phyloP scores from a whole-genome alignment of 2,888 invertebrate species.

The Spilarctia lutea region DNA sequence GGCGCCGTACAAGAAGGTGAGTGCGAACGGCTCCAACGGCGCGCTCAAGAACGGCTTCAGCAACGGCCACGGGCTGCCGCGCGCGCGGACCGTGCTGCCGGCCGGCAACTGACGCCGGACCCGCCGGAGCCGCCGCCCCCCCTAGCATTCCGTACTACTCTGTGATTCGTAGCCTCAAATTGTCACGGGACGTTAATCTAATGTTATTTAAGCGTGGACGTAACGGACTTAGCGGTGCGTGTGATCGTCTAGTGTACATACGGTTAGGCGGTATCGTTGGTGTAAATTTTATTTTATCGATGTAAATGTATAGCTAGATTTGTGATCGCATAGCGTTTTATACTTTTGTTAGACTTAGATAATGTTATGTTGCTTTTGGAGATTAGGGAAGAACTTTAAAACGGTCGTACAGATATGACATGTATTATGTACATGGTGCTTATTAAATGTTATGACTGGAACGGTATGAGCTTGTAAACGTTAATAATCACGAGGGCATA shows the following conservation, averaged over 20 bases:
- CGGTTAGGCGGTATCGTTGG: slow-evolving; percentile 77
- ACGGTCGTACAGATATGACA: slow-evolving; percentile 44
- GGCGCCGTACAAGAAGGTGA: slow-evolving; percentile 60
- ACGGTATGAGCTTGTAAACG: slow-evolving; percentile 52
- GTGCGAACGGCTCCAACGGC: slow-evolving; percentile 52
- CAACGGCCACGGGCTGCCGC: slow-evolving; percentile 69
- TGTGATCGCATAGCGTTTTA: slow-evolving; percentile 84
- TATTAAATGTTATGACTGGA: slow-evolving; percentile 37
- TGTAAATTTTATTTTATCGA: slow-evolving; percentile 82
- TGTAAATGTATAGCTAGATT: slow-evolving; percentile 78
- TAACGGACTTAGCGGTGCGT: slow-evolving; percentile 68
- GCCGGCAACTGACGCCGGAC: slow-evolving; percentile 79
- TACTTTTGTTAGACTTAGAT: slow-evolving; percentile 69
- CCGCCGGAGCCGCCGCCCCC: slow-evolving; percentile 51
- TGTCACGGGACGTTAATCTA: slow-evolving; percentile 50
- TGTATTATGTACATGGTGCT: slow-evolving; percentile 51
- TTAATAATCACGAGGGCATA: slow-evolving; percentile 10
- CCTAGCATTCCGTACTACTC: slow-evolving; percentile 64
- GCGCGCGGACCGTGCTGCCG: slow-evolving; percentile 78
- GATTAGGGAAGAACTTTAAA: slow-evolving; percentile 51
- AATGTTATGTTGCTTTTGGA: slow-evolving; percentile 63
- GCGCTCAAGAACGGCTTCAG: slow-evolving; percentile 74
- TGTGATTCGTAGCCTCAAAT: slow-evolving; percentile 66
- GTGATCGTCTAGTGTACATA: slow-evolving; percentile 85
- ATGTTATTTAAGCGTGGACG: slow-evolving; percentile 51